Evolutionary conservation across 1,140 invertebrate species (phyloP), one percentile per base, ranked within the genome.

Genomic region (Drosophila sucinea): DNA sequence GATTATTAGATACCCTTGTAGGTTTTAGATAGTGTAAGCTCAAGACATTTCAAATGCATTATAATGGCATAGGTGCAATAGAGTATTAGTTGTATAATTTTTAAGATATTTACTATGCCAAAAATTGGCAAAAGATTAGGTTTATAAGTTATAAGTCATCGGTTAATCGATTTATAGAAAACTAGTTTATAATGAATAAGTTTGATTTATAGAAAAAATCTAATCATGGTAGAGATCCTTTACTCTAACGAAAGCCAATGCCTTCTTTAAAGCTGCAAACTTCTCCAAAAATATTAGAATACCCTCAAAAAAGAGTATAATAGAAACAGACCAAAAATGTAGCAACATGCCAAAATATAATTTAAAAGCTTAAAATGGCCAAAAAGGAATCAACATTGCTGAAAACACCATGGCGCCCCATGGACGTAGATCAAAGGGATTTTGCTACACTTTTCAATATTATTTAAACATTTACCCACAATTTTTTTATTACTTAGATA

Each of bases 281-380:
- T 51, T 51, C 6, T 3, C 2, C 1, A 51, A 7, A 27, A 51
- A 27, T 51, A 3, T 51, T 27, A 27, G 3, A 27, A 8, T 27
- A 51, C 44, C 44, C 23, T 51, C 4, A 25, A n/a, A 51, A 51
- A 27, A 51, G 44, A 23, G 44, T 51, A 51, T 51, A 10, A 27
- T 51, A 62, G 32, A 54, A 75, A 56, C 63, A 78, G 29, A 47
- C 41, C 30, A 29, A 41, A 77, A 77, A 56, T 41, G 47, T 62
- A 78, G 47, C 65, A 68, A 79, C 25, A 51, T 82, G 73, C 71
- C 71, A 79, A 67, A 77, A 71, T 69, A 80, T 89, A 73, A 80
- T 80, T 87, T 78, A 81, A 81, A 78, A 75, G 76, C 73, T 65
- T 66, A 64, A 81, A 77, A 73, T 66, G 69, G 29, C 63, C 35